Percentiles rank a stretch among this genome's conserved stretches.
These are phyloP conservation scores for Hippocampus barbouri DNA, from an alignment of 2,113 vertebrate species.

Conservation along the genomic window DNA sequence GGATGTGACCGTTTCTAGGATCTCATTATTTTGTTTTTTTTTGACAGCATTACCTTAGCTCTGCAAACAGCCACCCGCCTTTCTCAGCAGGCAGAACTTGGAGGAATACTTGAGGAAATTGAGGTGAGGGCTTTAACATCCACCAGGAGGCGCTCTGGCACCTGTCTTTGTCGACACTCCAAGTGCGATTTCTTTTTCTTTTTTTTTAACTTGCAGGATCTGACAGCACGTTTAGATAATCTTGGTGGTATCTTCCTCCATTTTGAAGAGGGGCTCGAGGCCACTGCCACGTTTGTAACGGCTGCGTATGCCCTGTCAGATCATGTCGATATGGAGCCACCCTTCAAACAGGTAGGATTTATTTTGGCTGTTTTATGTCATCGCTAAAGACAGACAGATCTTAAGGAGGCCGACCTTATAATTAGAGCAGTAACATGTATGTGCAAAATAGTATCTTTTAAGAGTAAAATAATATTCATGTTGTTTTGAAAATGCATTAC, in stretches of 20 bases:
- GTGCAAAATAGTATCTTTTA: no score
- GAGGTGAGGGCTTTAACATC: conserved; percentile 75
- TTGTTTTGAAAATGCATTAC: no score
- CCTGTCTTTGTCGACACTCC: background rate
- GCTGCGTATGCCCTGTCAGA: conserved; percentile 91
- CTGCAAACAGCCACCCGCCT: conserved; percentile 88
- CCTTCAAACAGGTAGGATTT: conserved; percentile 85
- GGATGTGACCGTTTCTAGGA: conserved; percentile 14
- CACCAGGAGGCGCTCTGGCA: conserved; percentile 44
- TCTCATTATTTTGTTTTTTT: background rate
- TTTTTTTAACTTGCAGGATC: conserved; percentile 74
- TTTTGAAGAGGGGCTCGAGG: conserved; percentile 96
- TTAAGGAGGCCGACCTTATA: no score
- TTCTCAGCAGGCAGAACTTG: conserved; percentile 90
- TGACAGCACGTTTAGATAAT: conserved; percentile 95
- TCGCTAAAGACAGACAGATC: no score
- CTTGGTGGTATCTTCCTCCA: conserved; percentile 93
- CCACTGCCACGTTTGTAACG: conserved; percentile 88
- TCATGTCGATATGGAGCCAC: conserved; percentile 88
- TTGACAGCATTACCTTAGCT: conserved; percentile 83
- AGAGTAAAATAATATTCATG: no score
- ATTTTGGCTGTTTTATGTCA: background rate
- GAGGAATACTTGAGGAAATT: conserved; percentile 91
- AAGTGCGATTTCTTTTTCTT: background rate
- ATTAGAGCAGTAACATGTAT: no score